Percentiles rank a stretch among this genome's conserved stretches.
These are phyloP conservation scores for Lontra canadensis DNA, from an alignment of 2,113 vertebrate species.

Conservation along the genomic window DNA sequence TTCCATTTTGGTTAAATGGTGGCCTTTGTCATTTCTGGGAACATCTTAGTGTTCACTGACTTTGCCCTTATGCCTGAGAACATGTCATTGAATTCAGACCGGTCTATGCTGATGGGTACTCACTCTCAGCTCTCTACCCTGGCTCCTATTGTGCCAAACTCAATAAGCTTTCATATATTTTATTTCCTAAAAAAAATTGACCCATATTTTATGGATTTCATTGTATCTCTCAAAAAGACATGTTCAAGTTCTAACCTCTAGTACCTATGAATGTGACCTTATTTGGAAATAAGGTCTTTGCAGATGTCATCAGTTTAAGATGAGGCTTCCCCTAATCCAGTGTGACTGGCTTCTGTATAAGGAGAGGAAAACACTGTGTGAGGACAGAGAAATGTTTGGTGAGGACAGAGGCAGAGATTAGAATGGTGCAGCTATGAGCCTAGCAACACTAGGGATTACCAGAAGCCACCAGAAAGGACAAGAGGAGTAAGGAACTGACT, in stretches of 20 bases:
- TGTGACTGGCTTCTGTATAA: background rate
- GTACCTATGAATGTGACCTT: background rate
- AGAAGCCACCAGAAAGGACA: background rate
- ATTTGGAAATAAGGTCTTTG: background rate
- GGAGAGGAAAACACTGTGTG: background rate
- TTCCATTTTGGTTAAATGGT: background rate
- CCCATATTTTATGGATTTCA: background rate
- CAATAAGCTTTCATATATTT: too few species aligned
- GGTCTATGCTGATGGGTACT: background rate
- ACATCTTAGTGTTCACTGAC: background rate
- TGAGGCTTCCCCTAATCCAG: background rate
- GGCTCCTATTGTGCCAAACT: background rate
- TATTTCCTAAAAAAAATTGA: background rate
- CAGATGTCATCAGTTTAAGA: background rate
- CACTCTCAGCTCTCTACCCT: background rate
- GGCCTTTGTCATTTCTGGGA: background rate
- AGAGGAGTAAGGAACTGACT: background rate
- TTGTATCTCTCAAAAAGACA: background rate
- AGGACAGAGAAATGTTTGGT: background rate
- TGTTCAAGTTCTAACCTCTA: background rate
- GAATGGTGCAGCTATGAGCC: background rate
- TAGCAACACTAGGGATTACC: background rate
- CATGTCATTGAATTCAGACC: background rate
- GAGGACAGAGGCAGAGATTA: background rate
- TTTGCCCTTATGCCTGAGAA: background rate